Conservation (phyloP, 92 coral and sea anemone species). For the Parazoanthus atlanticus region DNA sequence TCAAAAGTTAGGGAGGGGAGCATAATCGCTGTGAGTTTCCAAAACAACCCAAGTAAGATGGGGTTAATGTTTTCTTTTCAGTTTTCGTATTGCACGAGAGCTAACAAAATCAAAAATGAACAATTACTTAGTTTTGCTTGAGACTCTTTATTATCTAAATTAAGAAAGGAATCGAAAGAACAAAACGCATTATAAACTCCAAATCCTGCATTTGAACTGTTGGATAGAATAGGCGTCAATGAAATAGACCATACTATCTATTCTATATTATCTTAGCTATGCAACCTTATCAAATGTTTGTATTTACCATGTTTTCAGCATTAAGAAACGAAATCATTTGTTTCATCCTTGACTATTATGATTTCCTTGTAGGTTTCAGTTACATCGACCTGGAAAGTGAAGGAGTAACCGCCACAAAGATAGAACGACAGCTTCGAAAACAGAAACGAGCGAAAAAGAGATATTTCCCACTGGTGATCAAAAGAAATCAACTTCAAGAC, state of each 20-base stretch:
- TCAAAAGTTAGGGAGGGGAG: no score
- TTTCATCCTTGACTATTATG: neutral
- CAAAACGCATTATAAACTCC: no score
- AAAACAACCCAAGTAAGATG: no score
- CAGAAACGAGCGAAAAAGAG: neutral
- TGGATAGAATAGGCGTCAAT: no score
- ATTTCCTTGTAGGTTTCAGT: constrained; percentile 10
- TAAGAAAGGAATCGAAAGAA: no score
- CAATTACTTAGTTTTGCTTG: neutral
- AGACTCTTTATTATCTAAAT: no score
- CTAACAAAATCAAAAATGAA: neutral
- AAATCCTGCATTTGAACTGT: no score
- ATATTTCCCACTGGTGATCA: neutral
- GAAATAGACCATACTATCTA: no score
- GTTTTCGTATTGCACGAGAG: neutral
- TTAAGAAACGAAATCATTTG: neutral
- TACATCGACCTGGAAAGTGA: neutral
- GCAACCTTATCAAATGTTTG: neutral
- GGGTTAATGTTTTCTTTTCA: no score
- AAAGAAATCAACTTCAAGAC: neutral
- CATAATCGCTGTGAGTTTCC: no score
- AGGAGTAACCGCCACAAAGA: constrained; percentile 13
- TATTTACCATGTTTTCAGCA: neutral
- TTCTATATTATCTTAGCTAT: neutral
- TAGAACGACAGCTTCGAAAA: neutral